Evolutionary conservation across 2,888 invertebrate species (phyloP).

Genomic region (Hydriomena furcata): DNA sequence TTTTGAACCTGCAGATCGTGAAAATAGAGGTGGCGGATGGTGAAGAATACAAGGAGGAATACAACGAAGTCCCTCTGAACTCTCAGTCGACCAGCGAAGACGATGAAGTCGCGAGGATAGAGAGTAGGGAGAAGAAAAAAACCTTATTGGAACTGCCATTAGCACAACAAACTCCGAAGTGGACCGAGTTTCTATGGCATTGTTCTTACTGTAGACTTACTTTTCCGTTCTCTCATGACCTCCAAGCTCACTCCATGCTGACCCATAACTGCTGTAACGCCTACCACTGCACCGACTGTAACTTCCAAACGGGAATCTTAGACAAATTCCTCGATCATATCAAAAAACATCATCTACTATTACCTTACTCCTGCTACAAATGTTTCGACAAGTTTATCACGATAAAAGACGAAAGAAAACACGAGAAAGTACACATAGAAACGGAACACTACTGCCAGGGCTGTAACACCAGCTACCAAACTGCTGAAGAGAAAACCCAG

Average conservation of each 20-base stretch:
- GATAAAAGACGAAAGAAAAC: conserved; percentile 6
- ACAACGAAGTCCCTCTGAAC: neutral
- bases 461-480: conserved; percentile 1
- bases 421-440: conserved; percentile 7
- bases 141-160: conserved; percentile 5
- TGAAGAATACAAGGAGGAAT: neutral
- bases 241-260: conserved; percentile 1
- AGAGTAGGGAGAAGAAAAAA: conserved; percentile 9
- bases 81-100: conserved; percentile 13
- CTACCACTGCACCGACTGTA: conserved; percentile 8
- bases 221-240: neutral
- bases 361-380: conserved; percentile 9
- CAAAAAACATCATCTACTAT: conserved; percentile 12
- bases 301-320: conserved; percentile 5
- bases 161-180: conserved; percentile 1
- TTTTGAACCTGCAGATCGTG: neutral
- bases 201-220: conserved; percentile 2
- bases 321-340: conserved; percentile 12
- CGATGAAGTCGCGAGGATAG: conserved; percentile 5
- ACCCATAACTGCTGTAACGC: conserved; percentile 8
- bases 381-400: conserved; percentile 12
- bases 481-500: neutral
- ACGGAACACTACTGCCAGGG: conserved; percentile 3
- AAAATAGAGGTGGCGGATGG: neutral
- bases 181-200: conserved; percentile 5